These are phyloP conservation scores for Centrocercus urophasianus DNA, from an alignment of 2,113 vertebrate species.

Conservation along the genomic window DNA sequence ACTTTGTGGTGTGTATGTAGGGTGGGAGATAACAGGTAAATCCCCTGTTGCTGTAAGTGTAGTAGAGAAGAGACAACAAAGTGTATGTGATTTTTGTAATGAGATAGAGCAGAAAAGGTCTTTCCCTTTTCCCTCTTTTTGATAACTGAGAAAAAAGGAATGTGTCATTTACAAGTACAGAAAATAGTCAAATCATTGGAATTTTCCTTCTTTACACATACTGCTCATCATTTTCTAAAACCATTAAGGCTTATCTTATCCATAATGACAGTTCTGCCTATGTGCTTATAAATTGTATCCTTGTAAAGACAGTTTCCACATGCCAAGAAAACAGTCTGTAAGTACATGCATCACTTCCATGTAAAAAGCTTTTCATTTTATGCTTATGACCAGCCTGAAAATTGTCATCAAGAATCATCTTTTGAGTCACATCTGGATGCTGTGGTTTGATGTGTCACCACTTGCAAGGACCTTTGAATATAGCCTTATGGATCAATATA, in stretches of 20 bases:
- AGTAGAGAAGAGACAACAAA: neutral
- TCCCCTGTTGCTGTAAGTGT: too few species aligned
- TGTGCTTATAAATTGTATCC: neutral
- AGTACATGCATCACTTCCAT: neutral
- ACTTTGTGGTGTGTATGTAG: neutral
- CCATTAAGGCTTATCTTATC: neutral
- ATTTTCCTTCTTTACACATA: neutral
- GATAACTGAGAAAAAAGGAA: neutral
- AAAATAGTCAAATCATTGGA: neutral
- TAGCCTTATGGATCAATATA: neutral
- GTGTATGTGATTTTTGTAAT: neutral
- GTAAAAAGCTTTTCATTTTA: neutral
- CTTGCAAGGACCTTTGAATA: neutral
- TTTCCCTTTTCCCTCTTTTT: neutral
- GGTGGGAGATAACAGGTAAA: neutral
- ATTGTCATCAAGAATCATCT: neutral
- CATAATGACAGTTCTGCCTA: neutral
- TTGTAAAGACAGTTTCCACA: neutral
- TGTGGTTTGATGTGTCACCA: neutral
- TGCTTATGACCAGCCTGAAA: neutral
- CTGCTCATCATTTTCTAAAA: neutral
- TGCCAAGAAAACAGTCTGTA: neutral
- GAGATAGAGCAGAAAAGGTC: neutral
- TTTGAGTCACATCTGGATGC: neutral
- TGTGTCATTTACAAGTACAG: neutral